Evolutionary conservation across 2,888 invertebrate genomes (phyloP).

Genomic region (Diloba caeruleocephala): DNA sequence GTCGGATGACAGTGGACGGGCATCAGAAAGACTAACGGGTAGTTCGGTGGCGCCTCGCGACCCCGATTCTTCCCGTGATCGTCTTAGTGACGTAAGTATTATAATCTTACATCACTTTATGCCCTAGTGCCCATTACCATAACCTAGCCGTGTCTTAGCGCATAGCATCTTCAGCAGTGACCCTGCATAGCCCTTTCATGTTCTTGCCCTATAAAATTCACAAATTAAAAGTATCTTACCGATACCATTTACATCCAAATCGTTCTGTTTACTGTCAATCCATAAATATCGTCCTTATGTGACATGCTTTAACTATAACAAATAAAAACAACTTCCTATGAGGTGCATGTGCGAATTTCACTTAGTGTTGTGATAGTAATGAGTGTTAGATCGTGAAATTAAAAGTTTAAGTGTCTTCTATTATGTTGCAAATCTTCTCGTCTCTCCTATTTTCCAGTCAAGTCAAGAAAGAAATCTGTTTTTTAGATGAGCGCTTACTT

Average conservation of each 20-base stretch:
- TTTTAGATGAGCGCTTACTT: conserved; percentile 29
- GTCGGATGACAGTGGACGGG: conserved; percentile 95
- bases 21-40: conserved; percentile 94
- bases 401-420: conserved; percentile 58
- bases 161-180: conserved; percentile 48
- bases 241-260: conserved; percentile 41
- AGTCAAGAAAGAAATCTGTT: conserved; percentile 22
- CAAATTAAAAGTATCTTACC: conserved; percentile 27
- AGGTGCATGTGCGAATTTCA: conserved; percentile 68
- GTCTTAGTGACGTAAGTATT: conserved; percentile 95
- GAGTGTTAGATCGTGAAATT: conserved; percentile 65
- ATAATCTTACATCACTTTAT: conserved; percentile 51
- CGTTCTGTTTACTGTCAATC: conserved; percentile 38
- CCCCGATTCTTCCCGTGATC: conserved; percentile 95
- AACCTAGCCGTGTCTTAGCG: conserved; percentile 47
- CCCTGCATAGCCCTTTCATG: conserved; percentile 35
- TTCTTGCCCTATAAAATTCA: conserved; percentile 19
- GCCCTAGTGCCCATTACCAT: conserved; percentile 40
- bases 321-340: conserved; percentile 32
- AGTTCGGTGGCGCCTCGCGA: conserved; percentile 93
- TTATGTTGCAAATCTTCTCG: conserved; percentile 73
- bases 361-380: conserved; percentile 71
- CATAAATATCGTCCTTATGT: conserved; percentile 44
- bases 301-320: conserved; percentile 44
- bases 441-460: conserved; percentile 63